Evolutionary conservation across 2,113 vertebrate genomes (phyloP).

Genomic region (Bothrops jararaca): DNA sequence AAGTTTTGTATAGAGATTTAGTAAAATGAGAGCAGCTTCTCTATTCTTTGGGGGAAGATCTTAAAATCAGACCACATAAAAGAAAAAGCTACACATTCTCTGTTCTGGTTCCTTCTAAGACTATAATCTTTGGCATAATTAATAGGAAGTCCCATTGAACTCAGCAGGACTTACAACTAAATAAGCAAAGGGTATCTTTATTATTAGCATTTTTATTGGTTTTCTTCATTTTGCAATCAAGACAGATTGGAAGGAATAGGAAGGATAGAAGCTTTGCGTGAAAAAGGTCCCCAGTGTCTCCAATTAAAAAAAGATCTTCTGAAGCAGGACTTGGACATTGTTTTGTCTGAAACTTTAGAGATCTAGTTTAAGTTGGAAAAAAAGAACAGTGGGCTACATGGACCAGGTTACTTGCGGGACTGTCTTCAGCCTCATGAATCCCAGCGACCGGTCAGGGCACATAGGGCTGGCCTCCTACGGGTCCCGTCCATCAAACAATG

Average conservation of each 20-base stretch:
- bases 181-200: background rate
- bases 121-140: conserved; percentile 26
- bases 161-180: conserved; percentile 8
- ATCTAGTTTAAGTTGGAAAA: background rate
- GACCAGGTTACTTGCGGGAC: too few species aligned
- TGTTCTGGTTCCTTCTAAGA: conserved; percentile 9
- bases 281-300: background rate
- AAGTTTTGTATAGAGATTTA: background rate
- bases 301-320: background rate
- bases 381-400: background rate
- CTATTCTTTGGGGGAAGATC: background rate
- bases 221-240: background rate
- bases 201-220: conserved; percentile 24
- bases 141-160: conserved; percentile 14
- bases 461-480: too few species aligned
- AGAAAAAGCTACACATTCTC: background rate
- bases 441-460: too few species aligned
- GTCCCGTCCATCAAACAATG: too few species aligned
- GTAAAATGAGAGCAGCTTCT: background rate
- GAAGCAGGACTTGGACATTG: background rate
- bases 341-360: background rate
- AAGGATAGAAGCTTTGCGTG: background rate
- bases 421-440: too few species aligned
- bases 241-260: conserved; percentile 2
- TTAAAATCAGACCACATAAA: background rate